A percentile compares a stretch with the other conserved stretches of the same genome.
Conservation (phyloP, 2,113 vertebrate genomes). For the Hemiprocne comata region DNA sequence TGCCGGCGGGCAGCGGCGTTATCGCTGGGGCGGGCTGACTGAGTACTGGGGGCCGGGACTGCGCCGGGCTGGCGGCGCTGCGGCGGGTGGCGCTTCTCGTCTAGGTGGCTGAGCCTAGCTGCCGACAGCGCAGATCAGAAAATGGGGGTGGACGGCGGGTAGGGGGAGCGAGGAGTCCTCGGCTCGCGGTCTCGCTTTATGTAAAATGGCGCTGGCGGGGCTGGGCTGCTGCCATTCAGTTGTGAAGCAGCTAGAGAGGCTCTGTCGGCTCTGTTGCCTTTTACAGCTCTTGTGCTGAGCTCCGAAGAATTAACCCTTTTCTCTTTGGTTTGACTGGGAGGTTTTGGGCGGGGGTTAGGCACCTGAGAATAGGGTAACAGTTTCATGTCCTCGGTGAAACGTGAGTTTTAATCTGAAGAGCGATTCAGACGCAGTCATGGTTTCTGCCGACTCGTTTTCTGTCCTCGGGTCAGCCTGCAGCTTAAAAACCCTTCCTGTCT, state of each 20-base stretch:
- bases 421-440: neutral
- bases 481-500: neutral
- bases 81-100: neutral
- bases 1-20: neutral
- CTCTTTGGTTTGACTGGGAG: rapidly evolving
- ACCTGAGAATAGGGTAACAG: too few relatives aligned
- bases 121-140: neutral
- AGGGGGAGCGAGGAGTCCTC: neutral
- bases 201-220: constrained; percentile 38
- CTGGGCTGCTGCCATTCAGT: neutral
- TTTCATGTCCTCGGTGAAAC: neutral
- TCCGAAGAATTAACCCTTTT: rapidly evolving
- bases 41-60: neutral
- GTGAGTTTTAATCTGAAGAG: neutral
- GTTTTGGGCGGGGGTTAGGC: neutral
- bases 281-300: rapidly evolving
- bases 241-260: neutral
- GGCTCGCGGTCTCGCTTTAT: too few relatives aligned
- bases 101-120: neutral
- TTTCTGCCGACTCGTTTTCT: neutral
- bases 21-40: neutral
- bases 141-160: neutral
- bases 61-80: too few relatives aligned
- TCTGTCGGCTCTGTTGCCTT: neutral
- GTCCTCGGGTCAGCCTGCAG: neutral